A percentile compares a stretch with the other conserved stretches of the same genome.
Evolutionary conservation across 92 coral and sea anemone genomes (phyloP).

Genomic region (Phenganax subtilis): DNA sequence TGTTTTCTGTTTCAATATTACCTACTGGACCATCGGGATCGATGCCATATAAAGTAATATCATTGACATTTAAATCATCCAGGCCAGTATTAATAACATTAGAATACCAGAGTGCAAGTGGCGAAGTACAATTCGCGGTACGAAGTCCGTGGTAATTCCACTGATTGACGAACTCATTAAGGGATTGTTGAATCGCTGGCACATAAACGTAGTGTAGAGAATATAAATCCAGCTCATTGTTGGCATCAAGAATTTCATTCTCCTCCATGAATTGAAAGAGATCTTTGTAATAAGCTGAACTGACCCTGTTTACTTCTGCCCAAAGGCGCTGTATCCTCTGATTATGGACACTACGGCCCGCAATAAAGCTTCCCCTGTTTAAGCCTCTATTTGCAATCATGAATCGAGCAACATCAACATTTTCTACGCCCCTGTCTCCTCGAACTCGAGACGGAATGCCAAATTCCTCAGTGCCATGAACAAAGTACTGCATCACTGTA

Average conservation of each 20-base stretch:
- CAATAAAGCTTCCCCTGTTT: slow-evolving; percentile 45
- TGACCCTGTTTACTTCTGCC: slow-evolving; percentile 51
- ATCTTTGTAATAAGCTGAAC: slow-evolving; percentile 38
- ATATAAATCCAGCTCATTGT: too few relatives aligned
- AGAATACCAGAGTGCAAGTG: too few relatives aligned
- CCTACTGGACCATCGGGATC: too few relatives aligned
- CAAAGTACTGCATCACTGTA: slow-evolving; percentile 28
- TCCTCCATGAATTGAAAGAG: slow-evolving; percentile 44
- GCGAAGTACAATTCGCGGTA: too few relatives aligned
- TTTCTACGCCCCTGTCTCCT: slow-evolving; percentile 43
- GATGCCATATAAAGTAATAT: too few relatives aligned
- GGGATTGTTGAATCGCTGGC: slow-evolving; percentile 40
- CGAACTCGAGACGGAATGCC: slow-evolving; percentile 33
- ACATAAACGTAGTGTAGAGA: slow-evolving; percentile 41
- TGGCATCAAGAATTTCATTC: slow-evolving; percentile 26
- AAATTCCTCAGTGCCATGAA: slow-evolving; percentile 14
- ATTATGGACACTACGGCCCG: slow-evolving; percentile 52
- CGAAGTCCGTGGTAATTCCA: slow-evolving; percentile 15
- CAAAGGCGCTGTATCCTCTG: slow-evolving; percentile 55
- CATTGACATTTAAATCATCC: too few relatives aligned
- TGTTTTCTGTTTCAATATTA: too few relatives aligned
- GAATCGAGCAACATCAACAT: slow-evolving; percentile 43
- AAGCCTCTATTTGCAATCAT: slow-evolving; percentile 44
- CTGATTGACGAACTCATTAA: slow-evolving; percentile 35
- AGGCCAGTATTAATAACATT: too few relatives aligned